Conservation (phyloP, 2,113 vertebrate species). For the Plotosus lineatus region DNA sequence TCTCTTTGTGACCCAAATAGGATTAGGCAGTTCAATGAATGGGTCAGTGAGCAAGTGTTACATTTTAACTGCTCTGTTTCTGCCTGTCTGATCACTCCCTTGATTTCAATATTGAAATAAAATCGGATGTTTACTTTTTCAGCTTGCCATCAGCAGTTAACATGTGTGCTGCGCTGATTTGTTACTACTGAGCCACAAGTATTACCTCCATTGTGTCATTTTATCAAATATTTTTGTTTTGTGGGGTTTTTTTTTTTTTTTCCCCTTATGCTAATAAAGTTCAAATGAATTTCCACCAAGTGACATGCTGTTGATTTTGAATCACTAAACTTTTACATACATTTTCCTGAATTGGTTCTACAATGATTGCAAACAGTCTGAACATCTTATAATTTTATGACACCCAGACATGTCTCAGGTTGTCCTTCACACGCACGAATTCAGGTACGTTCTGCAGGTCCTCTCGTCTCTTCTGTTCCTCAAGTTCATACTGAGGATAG, state of each 20-base stretch:
- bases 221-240: background rate
- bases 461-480: slow-evolving; percentile 48
- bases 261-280: slow-evolving; percentile 9
- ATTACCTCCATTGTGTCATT: slow-evolving; percentile 14
- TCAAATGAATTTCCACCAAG: background rate
- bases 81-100: background rate
- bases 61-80: background rate
- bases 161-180: background rate
- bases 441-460: slow-evolving; percentile 52
- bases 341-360: background rate
- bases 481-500: slow-evolving; percentile 59
- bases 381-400: background rate
- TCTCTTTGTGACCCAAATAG: no score
- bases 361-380: background rate
- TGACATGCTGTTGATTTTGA: background rate
- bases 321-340: background rate
- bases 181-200: slow-evolving; percentile 28
- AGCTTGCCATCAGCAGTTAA: background rate
- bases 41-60: no score
- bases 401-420: slow-evolving; percentile 54
- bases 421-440: slow-evolving; percentile 64
- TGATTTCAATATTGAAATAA: background rate
- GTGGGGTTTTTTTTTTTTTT: background rate
- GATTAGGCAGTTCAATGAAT: no score
- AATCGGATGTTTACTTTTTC: no score